Base-by-base conservation (phyloP, 2,113 vertebrate species). In the Romanogobio albipinnatus region DNA sequence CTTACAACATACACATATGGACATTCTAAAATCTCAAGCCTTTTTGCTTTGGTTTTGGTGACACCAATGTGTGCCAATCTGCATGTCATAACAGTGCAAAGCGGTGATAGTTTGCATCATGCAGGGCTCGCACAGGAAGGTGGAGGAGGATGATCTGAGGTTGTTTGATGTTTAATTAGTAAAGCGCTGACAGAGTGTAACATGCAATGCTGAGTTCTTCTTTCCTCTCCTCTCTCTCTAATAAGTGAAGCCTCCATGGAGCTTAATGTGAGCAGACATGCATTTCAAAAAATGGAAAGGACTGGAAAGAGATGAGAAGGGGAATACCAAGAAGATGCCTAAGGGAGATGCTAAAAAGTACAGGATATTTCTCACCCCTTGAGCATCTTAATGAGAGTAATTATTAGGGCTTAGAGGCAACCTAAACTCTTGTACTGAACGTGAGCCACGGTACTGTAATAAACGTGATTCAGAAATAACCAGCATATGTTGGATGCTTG, bases 111-210 rank as follows among this genome's bases (percentile, higher is more conserved):
- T n/a, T 75, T 43, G 64, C 74, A 82, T 88, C 82, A 56, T 70
- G 58, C 51, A 70, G 49, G 79, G 45, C 70, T 71, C 11, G 39
- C 51, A 71, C 36, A 61, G 56, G 29, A 53, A 77, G 70, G 26
- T 73, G 43, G 66, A 76, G 70, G 58, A 71, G 79, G 58, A 80
- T 59, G 73, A 71, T 56, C 70, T 64, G 58, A 56, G 81, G 43
- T 53, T 80, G 78, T 87, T 79, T 87, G 85, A 89, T 85, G 77
- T 91, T 93, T 91, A 88, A 93, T 88, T 85, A 87, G 78, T 79
- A 87, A 77, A 87, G 26, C 49, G 64, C 81, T 75, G 85, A 79
- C 82, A 83, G 84, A 76, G 71, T 53, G 39, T 82, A 19, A 49
- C 49, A 24, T 74, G 82, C 53, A 51, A 71, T 59, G 85, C 83